Evolutionary conservation across 2,797 vertebrate genomes (phyloP).

Genomic region (Triplophysa yarkandensis): DNA sequence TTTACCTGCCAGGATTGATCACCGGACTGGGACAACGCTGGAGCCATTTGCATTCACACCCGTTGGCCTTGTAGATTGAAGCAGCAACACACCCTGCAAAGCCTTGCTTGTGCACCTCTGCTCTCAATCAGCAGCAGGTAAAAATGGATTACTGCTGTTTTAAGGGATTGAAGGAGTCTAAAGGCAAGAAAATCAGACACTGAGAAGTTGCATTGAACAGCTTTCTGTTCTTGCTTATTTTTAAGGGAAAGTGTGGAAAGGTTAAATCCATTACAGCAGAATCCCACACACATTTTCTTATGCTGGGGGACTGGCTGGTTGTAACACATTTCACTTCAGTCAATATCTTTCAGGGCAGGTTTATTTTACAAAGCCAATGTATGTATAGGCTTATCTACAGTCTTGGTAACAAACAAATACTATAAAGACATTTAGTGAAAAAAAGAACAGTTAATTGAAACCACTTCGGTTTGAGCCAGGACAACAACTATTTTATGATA

Average conservation of each 20-base stretch:
- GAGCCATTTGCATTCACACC: conserved; percentile 62
- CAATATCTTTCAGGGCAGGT: background rate
- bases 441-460: too few species aligned
- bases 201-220: background rate
- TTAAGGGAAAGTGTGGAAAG: conserved; percentile 4
- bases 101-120: conserved; percentile 21
- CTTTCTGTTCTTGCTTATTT: background rate
- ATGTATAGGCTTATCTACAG: background rate
- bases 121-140: conserved; percentile 41
- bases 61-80: conserved; percentile 65
- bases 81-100: conserved; percentile 55
- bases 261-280: conserved; percentile 3
- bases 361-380: background rate
- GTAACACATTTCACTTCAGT: background rate
- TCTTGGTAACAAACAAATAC: too few species aligned
- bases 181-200: conserved; percentile 31
- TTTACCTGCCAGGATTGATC: conserved; percentile 76
- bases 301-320: background rate
- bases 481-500: too few species aligned
- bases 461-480: too few species aligned
- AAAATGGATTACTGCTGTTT: conserved; percentile 62
- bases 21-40: conserved; percentile 68
- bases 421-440: too few species aligned
- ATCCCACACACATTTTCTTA: background rate
- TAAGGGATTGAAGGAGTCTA: conserved; percentile 36